Evolutionary conservation across 2,888 invertebrate genomes (phyloP).

Genomic region (Heterodera filipjevi): DNA sequence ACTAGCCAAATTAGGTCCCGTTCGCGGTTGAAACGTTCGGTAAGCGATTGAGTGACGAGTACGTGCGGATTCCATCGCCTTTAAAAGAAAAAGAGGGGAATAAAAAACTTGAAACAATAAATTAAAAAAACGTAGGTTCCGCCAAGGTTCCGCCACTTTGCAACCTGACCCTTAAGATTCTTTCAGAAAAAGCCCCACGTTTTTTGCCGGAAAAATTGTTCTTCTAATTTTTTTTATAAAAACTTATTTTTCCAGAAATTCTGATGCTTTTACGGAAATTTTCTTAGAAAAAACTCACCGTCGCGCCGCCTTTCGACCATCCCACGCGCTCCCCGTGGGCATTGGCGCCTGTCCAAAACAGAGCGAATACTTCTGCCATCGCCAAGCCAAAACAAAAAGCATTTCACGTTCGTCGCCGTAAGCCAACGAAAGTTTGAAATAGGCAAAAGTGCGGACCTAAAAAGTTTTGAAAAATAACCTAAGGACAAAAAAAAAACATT

Average conservation of each 20-base stretch:
- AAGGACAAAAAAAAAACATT: background rate
- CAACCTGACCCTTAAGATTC: too few species aligned
- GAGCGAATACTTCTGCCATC: conserved; percentile 24
- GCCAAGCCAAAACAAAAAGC: conserved; percentile 53
- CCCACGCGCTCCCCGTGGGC: background rate
- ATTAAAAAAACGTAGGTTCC: too few species aligned
- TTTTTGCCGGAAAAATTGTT: too few species aligned
- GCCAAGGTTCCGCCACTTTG: too few species aligned
- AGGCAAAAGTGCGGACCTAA: conserved; percentile 85
- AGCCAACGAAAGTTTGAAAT: conserved; percentile 83
- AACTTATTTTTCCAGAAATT: too few species aligned
- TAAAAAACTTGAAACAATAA: too few species aligned
- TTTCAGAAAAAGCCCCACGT: background rate
- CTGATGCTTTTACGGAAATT: too few species aligned
- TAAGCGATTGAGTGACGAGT: conserved; percentile 44
- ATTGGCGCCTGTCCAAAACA: conserved; percentile 25
- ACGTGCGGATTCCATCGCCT: conserved; percentile 57
- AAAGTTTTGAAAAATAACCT: conserved; percentile 5
- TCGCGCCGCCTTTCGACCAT: background rate
- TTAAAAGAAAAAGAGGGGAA: conserved; percentile 10
- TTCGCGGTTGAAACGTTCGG: conserved; percentile 44
- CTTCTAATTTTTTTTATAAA: too few species aligned
- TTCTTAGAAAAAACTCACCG: too few species aligned
- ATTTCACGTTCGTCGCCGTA: conserved; percentile 73
- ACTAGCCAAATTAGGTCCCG: conserved; percentile 53